Evolutionary conservation across 2,888 invertebrate genomes (phyloP).

Genomic region (Lepeophtheirus nordmannii): DNA sequence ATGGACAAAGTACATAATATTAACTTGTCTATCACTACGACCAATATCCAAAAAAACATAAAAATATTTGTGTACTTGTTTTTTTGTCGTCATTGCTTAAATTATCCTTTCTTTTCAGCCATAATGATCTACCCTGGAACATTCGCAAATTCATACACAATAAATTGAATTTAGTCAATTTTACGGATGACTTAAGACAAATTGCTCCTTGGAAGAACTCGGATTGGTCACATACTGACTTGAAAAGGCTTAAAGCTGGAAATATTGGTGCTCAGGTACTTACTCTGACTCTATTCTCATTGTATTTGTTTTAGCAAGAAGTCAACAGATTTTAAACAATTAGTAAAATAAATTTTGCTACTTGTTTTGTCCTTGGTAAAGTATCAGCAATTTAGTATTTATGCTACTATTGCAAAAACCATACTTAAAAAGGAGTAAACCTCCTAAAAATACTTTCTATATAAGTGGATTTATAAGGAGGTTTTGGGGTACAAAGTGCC

Average conservation of each 20-base stretch:
- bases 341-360: too few species aligned
- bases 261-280: conserved; percentile 70
- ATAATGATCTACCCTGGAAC: conserved; percentile 82
- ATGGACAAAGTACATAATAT: background rate
- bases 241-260: conserved; percentile 61
- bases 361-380: too few species aligned
- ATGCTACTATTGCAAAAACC: too few species aligned
- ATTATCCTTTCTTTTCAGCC: conserved; percentile 33
- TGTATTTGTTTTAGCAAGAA: too few species aligned
- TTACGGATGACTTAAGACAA: conserved; percentile 50
- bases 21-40: background rate
- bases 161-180: conserved; percentile 64
- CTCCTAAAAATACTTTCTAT: too few species aligned
- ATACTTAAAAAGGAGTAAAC: too few species aligned
- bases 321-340: too few species aligned
- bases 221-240: conserved; percentile 83
- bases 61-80: background rate
- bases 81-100: background rate
- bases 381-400: too few species aligned
- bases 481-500: too few species aligned
- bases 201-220: conserved; percentile 68
- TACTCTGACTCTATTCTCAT: background rate
- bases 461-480: too few species aligned
- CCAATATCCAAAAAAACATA: too few species aligned
- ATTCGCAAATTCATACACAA: conserved; percentile 77